Percentiles rank a stretch among this genome's conserved stretches.
phyloP scores from a whole-genome alignment of 2,113 vertebrate genomes.

The Dipodomys merriami region DNA sequence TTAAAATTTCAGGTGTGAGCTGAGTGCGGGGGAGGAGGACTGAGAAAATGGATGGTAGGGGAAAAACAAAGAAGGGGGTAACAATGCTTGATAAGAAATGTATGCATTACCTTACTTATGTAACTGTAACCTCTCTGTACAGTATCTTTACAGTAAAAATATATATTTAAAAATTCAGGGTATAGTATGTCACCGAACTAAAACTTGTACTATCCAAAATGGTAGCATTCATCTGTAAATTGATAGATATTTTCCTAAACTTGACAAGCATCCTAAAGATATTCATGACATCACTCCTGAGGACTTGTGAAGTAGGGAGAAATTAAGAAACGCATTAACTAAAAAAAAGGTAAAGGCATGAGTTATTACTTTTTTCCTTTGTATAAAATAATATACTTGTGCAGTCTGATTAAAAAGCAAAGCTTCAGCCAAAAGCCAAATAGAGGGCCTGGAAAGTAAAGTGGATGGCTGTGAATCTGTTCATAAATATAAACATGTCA shows the following conservation, averaged over 20 bases:
- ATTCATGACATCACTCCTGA: neutral
- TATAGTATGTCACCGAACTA: neutral
- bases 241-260: neutral
- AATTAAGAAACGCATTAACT: neutral
- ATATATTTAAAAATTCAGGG: too few relatives aligned
- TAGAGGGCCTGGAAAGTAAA: neutral
- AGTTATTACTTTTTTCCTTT: neutral
- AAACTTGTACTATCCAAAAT: neutral
- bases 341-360: neutral
- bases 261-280: neutral
- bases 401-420: neutral
- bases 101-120: too few relatives aligned
- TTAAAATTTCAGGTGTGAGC: too few relatives aligned
- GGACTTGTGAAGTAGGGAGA: neutral
- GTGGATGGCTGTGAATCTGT: neutral
- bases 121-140: too few relatives aligned
- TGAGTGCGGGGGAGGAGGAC: too few relatives aligned
- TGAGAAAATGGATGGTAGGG: too few relatives aligned
- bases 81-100: too few relatives aligned
- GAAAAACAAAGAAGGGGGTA: too few relatives aligned
- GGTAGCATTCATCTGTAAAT: neutral
- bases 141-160: too few relatives aligned
- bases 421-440: neutral
- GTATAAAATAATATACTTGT: neutral
- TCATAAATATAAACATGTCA: neutral